A percentile compares a stretch with the other conserved stretches of the same genome.
phyloP scores from a whole-genome alignment of 1,140 invertebrate species.

The Penaeus vannamei region DNA sequence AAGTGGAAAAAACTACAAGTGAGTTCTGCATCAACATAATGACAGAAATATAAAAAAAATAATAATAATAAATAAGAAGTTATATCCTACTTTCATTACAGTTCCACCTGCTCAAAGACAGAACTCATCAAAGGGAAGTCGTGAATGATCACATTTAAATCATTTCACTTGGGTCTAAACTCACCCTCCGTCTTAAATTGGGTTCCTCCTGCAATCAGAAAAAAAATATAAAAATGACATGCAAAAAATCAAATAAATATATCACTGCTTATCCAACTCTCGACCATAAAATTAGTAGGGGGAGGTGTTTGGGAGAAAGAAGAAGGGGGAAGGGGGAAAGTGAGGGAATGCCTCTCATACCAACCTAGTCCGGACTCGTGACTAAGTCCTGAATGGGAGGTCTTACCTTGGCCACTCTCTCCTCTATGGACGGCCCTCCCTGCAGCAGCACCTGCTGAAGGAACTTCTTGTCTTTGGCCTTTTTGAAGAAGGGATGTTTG shows the following conservation, averaged over 20 bases:
- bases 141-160: constrained; percentile 36
- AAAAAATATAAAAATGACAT: constrained; percentile 45
- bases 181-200: constrained; percentile 62
- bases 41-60: not conserved
- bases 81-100: constrained; percentile 42
- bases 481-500: constrained; percentile 99
- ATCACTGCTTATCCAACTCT: not conserved
- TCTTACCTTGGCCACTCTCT: constrained; percentile 87
- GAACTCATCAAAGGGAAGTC: constrained; percentile 37
- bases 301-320: too few relatives aligned
- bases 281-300: too few relatives aligned
- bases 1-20: not conserved
- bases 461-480: constrained; percentile 97
- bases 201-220: constrained; percentile 61
- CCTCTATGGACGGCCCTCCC: constrained; percentile 88
- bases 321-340: too few relatives aligned
- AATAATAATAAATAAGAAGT: constrained; percentile 15
- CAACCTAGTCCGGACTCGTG: too few relatives aligned
- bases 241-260: not conserved
- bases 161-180: constrained; percentile 44
- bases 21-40: not conserved
- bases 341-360: too few relatives aligned
- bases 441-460: constrained; percentile 91
- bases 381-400: too few relatives aligned
- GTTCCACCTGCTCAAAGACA: constrained; percentile 32